Evolutionary conservation across 2,888 invertebrate species (phyloP).

Genomic region (Lycophotia porphyrea): DNA sequence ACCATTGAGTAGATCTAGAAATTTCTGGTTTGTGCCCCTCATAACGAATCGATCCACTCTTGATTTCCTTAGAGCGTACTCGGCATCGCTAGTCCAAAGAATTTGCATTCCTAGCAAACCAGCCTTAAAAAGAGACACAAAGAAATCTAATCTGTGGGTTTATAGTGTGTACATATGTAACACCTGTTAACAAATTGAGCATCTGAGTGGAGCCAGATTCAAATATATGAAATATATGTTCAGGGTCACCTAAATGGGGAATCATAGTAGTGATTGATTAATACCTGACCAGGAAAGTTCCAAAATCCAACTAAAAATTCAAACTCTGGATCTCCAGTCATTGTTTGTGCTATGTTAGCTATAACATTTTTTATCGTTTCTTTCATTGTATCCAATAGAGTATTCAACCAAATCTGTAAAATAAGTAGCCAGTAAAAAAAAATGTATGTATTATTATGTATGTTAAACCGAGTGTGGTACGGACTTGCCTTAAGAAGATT

Average conservation of each 20-base stretch:
- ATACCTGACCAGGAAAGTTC: constrained; percentile 94
- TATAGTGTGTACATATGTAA: not conserved
- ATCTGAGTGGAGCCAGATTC: not conserved
- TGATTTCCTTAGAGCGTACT: constrained; percentile 93
- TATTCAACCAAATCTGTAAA: constrained; percentile 93
- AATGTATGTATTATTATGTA: too few species aligned
- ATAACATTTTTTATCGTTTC: constrained; percentile 94
- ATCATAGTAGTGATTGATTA: not conserved
- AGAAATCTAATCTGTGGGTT: not conserved
- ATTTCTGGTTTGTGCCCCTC: constrained; percentile 94
- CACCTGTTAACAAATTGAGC: not conserved
- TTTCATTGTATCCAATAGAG: constrained; percentile 92
- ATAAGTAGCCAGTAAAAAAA: not conserved
- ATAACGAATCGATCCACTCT: constrained; percentile 94
- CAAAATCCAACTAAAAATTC: constrained; percentile 93
- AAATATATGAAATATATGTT: not conserved
- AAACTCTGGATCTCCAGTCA: constrained; percentile 93
- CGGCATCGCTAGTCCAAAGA: constrained; percentile 96
- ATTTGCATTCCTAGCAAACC: constrained; percentile 95
- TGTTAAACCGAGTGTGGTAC: too few species aligned
- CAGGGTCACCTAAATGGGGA: not conserved
- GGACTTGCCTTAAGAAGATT: not conserved
- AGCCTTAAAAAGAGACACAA: constrained; percentile 88
- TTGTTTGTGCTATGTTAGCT: constrained; percentile 91
- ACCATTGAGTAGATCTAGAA: constrained; percentile 94